phyloP scores from a whole-genome alignment of 92 coral and sea anemone genomes.

The Montipora capitata region DNA sequence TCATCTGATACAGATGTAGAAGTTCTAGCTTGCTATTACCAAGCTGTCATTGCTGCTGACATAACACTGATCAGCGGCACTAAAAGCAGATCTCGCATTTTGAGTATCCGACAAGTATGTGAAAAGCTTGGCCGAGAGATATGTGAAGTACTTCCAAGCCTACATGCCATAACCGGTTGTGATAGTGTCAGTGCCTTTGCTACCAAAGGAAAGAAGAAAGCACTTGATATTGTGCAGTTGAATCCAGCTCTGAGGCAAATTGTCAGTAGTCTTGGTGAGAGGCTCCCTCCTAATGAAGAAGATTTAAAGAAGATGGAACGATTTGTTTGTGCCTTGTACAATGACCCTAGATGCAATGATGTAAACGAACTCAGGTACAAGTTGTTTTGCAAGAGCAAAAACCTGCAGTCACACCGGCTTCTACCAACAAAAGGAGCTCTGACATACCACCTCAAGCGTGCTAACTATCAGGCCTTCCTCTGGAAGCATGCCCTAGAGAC shows the following conservation, averaged over 20 bases:
- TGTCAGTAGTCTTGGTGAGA: no score
- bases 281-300: no score
- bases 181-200: constrained; percentile 68
- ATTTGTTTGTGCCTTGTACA: no score
- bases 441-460: constrained; percentile 60
- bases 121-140: constrained; percentile 66
- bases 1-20: constrained; percentile 75
- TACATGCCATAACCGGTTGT: constrained; percentile 79
- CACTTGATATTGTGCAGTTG: constrained; percentile 36
- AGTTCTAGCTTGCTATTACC: constrained; percentile 66
- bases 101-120: constrained; percentile 41
- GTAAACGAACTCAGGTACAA: not conserved
- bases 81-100: constrained; percentile 47
- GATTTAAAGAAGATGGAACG: no score
- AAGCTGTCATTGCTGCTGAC: constrained; percentile 50
- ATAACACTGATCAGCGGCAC: constrained; percentile 75
- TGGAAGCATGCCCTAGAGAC: constrained; percentile 60
- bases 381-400: constrained; percentile 59
- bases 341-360: no score
- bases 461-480: constrained; percentile 50
- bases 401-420: constrained; percentile 72
- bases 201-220: constrained; percentile 78
- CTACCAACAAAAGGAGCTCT: constrained; percentile 51
- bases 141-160: constrained; percentile 67
- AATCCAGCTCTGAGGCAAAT: constrained; percentile 32